Evolutionary conservation across 1,140 invertebrate species (phyloP), one percentile per base, ranked within the genome.

Genomic region (Colletes latitarsis): DNA sequence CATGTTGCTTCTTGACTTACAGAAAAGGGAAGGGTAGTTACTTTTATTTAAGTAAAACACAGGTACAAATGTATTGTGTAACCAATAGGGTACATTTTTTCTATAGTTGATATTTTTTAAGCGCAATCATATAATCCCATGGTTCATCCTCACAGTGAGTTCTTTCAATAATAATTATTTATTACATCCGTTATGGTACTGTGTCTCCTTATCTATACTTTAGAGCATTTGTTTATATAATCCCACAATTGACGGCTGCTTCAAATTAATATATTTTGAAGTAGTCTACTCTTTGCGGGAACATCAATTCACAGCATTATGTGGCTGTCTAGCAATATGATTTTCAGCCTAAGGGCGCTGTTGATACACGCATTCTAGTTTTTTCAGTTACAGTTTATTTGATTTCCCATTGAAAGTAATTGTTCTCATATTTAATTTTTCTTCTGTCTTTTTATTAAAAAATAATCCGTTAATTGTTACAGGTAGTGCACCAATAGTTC

Each of bases 401-500:
- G 19, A 66, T 12, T 43, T 62, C 53, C n/a, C 60, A 73, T 82
- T 12, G 49, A 58, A 39, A 67, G 70, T 73, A 77, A 77, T 75
- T 81, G 49, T 46, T 43, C n/a, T 67, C 21, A 30, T 39, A 80
- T 68, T 83, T 14, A 73, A 30, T 72, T 5, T 72, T 71, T 57
- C 43, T 43, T 79, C 77, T 77, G 43, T 71, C 57, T 60, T 43
- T 79, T 78, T 77, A 46, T 84, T 30, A 30, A 30, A 30, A 30
- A 30, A 30, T 30, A 30, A 30, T 30, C 2, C 30, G 30, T 30
- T 30, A 30, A 30, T 30, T 70, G 62, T 92, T 92, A 81, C 88
- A 95, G 94, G 94, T 90, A 94, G 94, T 87, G 94, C 94, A 58
- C 93, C 94, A 30, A 84, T 94, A 88, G 92, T 94, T 90, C 89